Base-by-base conservation (phyloP, 2,888 invertebrate species). In the Morpho deidamia region DNA sequence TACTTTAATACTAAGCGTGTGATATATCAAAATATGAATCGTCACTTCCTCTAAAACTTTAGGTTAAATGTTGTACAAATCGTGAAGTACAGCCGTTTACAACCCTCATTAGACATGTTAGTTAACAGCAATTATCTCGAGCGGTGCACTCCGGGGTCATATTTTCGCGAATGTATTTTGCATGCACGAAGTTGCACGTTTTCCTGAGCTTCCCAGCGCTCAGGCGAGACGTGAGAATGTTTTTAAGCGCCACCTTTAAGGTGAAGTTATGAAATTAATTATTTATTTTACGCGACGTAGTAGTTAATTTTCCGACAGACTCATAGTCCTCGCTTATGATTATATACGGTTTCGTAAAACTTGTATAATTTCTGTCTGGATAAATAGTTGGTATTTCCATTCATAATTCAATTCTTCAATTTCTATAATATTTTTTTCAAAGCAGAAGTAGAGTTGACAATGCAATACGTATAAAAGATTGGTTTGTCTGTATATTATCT, bases 61-160 rank as follows among this genome's bases (percentile, higher is more conserved):
- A 47, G 7, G 40, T 40, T 23, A 32, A 34, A 49, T 23, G 23
- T 23, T 23, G 23, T 65, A 64, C 59, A 65, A 60, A 64, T 65
- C 56, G 66, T 65, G 65, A 63, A 65, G 63, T 61, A 57, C 60
- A 56, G 61, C 64, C 66, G 62, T 60, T 63, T 57, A 64, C 65
- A 66, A 56, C 54, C 70, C 81, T 83, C 82, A 83, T 85, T 84
- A 85, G 72, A 73, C 74, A 73, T n/a, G n/a, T n/a, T n/a, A 78
- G 79, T 78, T 79, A 76, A 70, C 71, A 68, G 76, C 82, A 83
- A 85, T 86, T 86, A 86, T 82, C 82, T 78, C 68, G 70, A 81
- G 75, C 77, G 74, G 68, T 70, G 70, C 80, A 80, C 81, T 81
- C 23, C 61, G 70, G 73, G 71, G 74, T 76, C 77, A 78, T 82